These are phyloP conservation scores for Bemisia tabaci DNA, from an alignment of 1,140 invertebrate genomes.

Conservation along the genomic window DNA sequence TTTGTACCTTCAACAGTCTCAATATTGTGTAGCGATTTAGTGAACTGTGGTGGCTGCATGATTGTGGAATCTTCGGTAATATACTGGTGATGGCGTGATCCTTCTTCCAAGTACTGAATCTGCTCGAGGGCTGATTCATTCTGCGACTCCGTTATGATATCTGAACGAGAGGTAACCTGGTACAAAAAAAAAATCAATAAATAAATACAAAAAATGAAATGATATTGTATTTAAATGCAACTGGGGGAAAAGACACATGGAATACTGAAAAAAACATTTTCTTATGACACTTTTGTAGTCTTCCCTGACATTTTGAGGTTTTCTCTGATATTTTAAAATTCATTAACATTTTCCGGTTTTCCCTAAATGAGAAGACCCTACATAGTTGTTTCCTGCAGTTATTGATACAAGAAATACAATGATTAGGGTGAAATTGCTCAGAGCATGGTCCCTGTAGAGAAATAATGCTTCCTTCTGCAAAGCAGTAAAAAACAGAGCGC, in stretches of 20 bases:
- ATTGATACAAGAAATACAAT: too few relatives aligned
- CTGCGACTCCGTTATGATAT: slow-evolving; percentile 84
- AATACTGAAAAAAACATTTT: background rate
- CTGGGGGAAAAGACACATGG: background rate
- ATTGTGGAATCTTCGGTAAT: slow-evolving; percentile 61
- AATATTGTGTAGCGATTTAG: slow-evolving; percentile 71
- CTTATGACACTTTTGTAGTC: too few relatives aligned
- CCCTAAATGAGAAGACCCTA: too few relatives aligned
- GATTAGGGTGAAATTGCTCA: too few relatives aligned
- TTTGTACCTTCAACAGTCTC: slow-evolving; percentile 84
- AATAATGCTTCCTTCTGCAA: too few relatives aligned
- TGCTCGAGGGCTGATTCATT: slow-evolving; percentile 89
- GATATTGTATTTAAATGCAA: background rate
- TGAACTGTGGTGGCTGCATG: slow-evolving; percentile 72
- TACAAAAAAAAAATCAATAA: slow-evolving; percentile 9
- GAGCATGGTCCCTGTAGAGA: too few relatives aligned
- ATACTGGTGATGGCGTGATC: slow-evolving; percentile 53
- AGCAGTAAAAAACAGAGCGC: too few relatives aligned
- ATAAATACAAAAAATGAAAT: background rate
- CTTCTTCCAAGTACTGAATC: slow-evolving; percentile 85
- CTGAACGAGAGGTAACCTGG: slow-evolving; percentile 55
- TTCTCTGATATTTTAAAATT: too few relatives aligned
- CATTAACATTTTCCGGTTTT: too few relatives aligned
- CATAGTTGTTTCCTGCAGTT: too few relatives aligned
- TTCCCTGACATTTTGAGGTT: too few relatives aligned